These are phyloP conservation scores for Sycobia sp. DNA, from an alignment of 1,140 invertebrate species.

Conservation along the genomic window DNA sequence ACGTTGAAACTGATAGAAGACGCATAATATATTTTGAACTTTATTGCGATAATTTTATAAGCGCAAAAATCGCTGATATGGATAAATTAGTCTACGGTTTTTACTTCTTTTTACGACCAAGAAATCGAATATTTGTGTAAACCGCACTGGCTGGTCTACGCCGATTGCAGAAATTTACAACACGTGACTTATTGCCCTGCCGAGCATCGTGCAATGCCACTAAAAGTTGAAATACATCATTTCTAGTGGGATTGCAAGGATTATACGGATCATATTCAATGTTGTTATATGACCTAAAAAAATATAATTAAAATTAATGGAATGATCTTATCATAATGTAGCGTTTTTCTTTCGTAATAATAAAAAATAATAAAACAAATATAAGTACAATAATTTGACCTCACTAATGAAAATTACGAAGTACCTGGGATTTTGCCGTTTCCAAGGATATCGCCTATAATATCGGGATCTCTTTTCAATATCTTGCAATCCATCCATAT, in stretches of 20 bases:
- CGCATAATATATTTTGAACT: no score
- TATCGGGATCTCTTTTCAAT: slow-evolving; percentile 63
- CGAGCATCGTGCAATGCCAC: slow-evolving; percentile 66
- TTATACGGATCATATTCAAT: slow-evolving; percentile 62
- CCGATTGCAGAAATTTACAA: slow-evolving; percentile 68
- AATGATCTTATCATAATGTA: neutral
- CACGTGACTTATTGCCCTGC: slow-evolving; percentile 61
- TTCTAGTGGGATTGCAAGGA: slow-evolving; percentile 64
- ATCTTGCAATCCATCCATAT: slow-evolving; percentile 20
- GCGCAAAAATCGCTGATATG: no score
- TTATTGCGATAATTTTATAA: no score
- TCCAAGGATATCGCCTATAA: slow-evolving; percentile 68
- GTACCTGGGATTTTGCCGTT: slow-evolving; percentile 61
- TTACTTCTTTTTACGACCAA: slow-evolving; percentile 51
- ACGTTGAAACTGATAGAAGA: no score
- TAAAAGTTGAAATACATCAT: slow-evolving; percentile 66
- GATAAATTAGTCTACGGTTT: no score
- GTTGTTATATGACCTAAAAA: slow-evolving; percentile 49
- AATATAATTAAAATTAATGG: neutral
- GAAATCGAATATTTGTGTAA: slow-evolving; percentile 69
- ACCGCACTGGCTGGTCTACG: slow-evolving; percentile 64
- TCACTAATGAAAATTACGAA: neutral
- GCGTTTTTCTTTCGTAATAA: neutral
- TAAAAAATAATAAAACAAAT: no score
- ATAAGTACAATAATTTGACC: neutral